These are phyloP conservation scores for Microdon myrmicae DNA, from an alignment of 2,888 invertebrate species.

Conservation along the genomic window DNA sequence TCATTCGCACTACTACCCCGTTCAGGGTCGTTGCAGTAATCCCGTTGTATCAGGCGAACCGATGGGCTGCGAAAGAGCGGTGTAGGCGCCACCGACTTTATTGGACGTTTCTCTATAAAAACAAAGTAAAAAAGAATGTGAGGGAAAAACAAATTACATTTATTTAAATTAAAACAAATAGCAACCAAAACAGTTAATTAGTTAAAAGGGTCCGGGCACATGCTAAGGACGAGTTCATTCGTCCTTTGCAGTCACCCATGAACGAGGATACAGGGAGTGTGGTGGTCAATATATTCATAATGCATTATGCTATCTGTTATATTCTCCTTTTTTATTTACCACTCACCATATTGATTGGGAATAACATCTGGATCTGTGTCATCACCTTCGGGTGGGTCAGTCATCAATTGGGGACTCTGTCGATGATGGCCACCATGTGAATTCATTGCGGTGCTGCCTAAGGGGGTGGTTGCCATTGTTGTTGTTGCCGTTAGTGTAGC, in stretches of 20 bases:
- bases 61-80: conserved; percentile 66
- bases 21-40: conserved; percentile 62
- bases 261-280: not conserved
- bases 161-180: conserved; percentile 9
- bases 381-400: conserved; percentile 66
- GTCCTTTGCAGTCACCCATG: too few relatives aligned
- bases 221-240: too few relatives aligned
- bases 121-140: conserved; percentile 8
- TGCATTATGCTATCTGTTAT: conserved; percentile 1
- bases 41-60: conserved; percentile 65
- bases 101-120: conserved; percentile 65
- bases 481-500: conserved; percentile 39
- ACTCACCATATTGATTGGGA: conserved; percentile 86
- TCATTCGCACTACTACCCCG: conserved; percentile 57
- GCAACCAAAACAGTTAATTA: conserved; percentile 14
- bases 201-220: conserved; percentile 10
- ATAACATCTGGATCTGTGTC: conserved; percentile 89
- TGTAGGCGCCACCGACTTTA: conserved; percentile 63
- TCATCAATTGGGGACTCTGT: conserved; percentile 67
- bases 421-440: conserved; percentile 64
- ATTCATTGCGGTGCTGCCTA: conserved; percentile 67
- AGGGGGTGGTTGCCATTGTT: conserved; percentile 49
- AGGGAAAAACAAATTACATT: not conserved
- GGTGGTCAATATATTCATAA: conserved; percentile 27
- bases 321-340: conserved; percentile 14